Evolutionary conservation across 2,888 invertebrate genomes (phyloP).

Genomic region (Microdon myrmicae): DNA sequence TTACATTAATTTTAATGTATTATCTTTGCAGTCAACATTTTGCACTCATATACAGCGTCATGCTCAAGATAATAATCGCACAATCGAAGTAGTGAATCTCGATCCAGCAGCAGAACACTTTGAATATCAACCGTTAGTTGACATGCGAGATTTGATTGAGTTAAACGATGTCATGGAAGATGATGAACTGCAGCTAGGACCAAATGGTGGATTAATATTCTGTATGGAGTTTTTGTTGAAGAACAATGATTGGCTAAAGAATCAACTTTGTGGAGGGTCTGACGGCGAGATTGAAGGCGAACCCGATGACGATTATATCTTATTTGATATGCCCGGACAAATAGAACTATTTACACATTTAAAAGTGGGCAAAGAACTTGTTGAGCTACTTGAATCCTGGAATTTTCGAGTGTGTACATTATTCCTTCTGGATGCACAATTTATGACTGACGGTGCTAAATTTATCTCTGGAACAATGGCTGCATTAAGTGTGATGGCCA

Average conservation of each 20-base stretch:
- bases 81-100: constrained; percentile 89
- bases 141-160: constrained; percentile 89
- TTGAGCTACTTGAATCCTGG: constrained; percentile 82
- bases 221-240: constrained; percentile 94
- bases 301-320: constrained; percentile 92
- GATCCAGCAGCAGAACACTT: constrained; percentile 99
- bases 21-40: constrained; percentile 84
- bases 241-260: constrained; percentile 91
- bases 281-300: constrained; percentile 71
- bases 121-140: constrained; percentile 86
- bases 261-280: constrained; percentile 76
- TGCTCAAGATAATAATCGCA: constrained; percentile 78
- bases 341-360: constrained; percentile 98
- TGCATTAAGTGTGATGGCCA: constrained; percentile 96
- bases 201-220: constrained; percentile 95
- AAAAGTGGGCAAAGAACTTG: constrained; percentile 83
- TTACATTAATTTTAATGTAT: constrained; percentile 6
- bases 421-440: constrained; percentile 95
- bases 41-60: constrained; percentile 89
- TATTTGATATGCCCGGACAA: constrained; percentile 99
- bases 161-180: constrained; percentile 98
- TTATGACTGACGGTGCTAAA: constrained; percentile 94
- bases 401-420: constrained; percentile 92
- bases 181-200: constrained; percentile 91
- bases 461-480: constrained; percentile 96